Conservation (phyloP, 2,888 invertebrate genomes). For the Polymixis flavicincta region DNA sequence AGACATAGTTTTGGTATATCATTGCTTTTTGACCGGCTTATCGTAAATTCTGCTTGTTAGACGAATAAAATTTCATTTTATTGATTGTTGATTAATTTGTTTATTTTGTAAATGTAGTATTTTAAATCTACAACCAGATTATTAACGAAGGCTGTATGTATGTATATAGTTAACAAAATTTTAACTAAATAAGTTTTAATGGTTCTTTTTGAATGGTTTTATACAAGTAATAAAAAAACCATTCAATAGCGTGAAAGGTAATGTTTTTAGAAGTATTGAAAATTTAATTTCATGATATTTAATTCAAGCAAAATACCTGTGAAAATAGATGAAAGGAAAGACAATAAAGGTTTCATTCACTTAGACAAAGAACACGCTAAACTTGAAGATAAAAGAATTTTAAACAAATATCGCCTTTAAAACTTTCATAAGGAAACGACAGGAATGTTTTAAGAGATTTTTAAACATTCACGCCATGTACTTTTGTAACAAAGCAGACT, state of each 20-base stretch:
- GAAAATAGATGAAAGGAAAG: constrained; percentile 12
- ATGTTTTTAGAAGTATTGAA: too few relatives aligned
- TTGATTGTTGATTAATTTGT: not conserved
- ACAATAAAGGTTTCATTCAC: constrained; percentile 21
- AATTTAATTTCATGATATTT: too few relatives aligned
- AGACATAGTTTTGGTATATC: constrained; percentile 54
- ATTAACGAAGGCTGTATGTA: not conserved
- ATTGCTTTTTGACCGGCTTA: constrained; percentile 41
- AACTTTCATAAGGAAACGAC: constrained; percentile 48
- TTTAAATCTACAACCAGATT: not conserved
- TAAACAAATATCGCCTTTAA: constrained; percentile 59
- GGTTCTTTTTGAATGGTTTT: not conserved
- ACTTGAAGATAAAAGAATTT: constrained; percentile 57
- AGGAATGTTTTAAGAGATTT: constrained; percentile 40
- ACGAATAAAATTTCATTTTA: constrained; percentile 1
- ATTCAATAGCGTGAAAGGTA: too few relatives aligned
- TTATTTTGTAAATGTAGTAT: not conserved
- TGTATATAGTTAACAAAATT: too few relatives aligned
- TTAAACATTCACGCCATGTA: constrained; percentile 53
- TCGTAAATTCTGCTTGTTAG: constrained; percentile 38
- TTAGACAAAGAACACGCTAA: constrained; percentile 44
- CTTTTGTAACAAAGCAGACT: constrained; percentile 47
- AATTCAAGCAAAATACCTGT: not conserved
- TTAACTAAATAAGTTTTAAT: too few relatives aligned
- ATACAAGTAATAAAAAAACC: too few relatives aligned